Conservation (phyloP, 2,113 vertebrate species). For the Notarius lentiginosus region DNA sequence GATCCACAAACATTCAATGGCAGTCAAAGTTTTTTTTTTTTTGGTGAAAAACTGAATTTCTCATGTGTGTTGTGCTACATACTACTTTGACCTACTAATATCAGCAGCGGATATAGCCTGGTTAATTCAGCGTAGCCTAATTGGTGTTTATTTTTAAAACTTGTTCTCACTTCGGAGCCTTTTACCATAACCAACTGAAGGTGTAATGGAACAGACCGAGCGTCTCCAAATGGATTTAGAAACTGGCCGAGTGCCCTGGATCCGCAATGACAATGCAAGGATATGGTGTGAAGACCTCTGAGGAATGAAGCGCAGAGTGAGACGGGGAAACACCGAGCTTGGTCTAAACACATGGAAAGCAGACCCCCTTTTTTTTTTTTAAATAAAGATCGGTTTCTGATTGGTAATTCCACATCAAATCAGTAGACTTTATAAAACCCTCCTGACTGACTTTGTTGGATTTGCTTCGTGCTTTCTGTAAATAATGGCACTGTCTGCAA, state of each 20-base stretch:
- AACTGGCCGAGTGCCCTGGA: not conserved
- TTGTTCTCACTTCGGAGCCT: conserved; percentile 4
- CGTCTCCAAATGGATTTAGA: conserved; percentile 27
- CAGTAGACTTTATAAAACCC: no score
- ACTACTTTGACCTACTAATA: conserved; percentile 22
- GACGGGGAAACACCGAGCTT: not conserved
- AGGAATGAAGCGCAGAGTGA: not conserved
- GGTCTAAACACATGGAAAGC: not conserved
- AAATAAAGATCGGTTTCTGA: no score
- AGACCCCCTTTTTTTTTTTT: no score
- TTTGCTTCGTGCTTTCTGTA: no score
- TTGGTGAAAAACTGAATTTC: not conserved
- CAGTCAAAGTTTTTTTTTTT: not conserved
- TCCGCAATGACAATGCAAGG: conserved; percentile 26
- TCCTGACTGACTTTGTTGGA: no score
- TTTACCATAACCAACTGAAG: conserved; percentile 3
- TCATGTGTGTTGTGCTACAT: conserved; percentile 20
- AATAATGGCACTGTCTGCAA: no score
- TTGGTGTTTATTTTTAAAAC: conserved; percentile 23
- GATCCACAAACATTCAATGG: not conserved
- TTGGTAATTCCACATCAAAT: no score
- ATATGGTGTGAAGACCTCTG: not conserved
- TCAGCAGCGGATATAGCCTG: conserved; percentile 14
- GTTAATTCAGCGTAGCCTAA: conserved; percentile 23
- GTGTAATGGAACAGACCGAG: conserved; percentile 11